Conservation (phyloP, 2,113 vertebrate genomes). For the Orthonyx spaldingii region DNA sequence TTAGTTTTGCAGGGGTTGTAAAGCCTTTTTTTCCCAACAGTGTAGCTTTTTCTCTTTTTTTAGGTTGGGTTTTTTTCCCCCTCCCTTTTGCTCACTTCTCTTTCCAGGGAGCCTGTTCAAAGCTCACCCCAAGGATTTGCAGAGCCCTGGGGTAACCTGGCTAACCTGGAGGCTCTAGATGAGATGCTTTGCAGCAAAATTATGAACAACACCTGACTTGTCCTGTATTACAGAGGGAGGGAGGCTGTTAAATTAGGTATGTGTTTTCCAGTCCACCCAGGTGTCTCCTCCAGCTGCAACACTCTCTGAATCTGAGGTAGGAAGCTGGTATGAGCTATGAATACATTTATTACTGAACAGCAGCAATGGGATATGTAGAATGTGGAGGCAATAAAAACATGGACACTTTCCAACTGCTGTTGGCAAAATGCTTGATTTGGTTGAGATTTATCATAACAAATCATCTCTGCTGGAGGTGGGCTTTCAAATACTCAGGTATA, state of each 20-base stretch:
- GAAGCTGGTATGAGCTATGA: background rate
- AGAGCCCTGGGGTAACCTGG: background rate
- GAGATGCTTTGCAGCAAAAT: background rate
- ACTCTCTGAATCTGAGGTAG: background rate
- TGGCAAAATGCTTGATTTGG: background rate
- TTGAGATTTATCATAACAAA: background rate
- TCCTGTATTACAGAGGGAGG: background rate
- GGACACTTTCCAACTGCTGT: background rate
- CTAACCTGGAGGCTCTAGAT: background rate
- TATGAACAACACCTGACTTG: background rate
- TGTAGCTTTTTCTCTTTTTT: background rate
- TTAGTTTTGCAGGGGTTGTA: background rate
- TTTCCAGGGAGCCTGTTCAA: background rate
- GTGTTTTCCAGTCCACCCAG: background rate
- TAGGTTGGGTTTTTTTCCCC: rapidly evolving
- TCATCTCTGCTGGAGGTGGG: background rate
- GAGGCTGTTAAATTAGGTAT: background rate
- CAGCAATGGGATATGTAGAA: background rate
- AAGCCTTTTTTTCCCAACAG: background rate
- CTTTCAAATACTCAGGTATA: background rate
- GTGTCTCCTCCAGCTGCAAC: background rate
- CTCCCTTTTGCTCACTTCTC: background rate
- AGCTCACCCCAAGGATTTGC: background rate
- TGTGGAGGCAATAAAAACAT: background rate
- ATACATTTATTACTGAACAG: background rate